Evolutionary conservation across 2,113 vertebrate species (phyloP).

Genomic region (Bombycilla garrulus): DNA sequence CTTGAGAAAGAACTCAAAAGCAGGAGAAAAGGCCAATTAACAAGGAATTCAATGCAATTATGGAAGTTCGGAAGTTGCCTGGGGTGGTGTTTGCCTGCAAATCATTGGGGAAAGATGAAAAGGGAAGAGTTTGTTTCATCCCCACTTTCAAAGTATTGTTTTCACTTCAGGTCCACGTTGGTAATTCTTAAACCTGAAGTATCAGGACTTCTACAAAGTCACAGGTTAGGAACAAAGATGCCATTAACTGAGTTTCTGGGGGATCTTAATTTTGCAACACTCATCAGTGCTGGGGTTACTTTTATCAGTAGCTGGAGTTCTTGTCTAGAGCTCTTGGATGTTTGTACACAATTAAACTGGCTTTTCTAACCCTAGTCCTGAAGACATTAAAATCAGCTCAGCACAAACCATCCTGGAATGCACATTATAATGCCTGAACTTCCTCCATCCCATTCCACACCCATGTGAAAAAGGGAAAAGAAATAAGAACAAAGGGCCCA

Average conservation of each 20-base stretch:
- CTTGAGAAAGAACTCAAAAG: not conserved
- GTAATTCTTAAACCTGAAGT: not conserved
- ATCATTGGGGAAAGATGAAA: slow-evolving; percentile 29
- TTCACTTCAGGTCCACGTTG: not conserved
- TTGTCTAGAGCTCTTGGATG: not conserved
- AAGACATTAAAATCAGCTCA: not conserved
- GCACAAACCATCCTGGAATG: not conserved
- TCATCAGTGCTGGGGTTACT: not conserved
- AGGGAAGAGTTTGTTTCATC: not conserved
- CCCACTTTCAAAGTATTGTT: slow-evolving; percentile 1
- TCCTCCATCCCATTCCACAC: not conserved
- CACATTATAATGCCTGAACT: not conserved
- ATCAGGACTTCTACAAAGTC: not conserved
- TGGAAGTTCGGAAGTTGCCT: slow-evolving; percentile 33
- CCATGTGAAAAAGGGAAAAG: not conserved
- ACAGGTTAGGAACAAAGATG: not conserved
- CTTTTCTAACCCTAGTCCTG: not conserved
- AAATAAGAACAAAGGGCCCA: not conserved
- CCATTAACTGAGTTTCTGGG: not conserved
- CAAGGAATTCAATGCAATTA: slow-evolving; percentile 35
- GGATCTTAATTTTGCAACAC: not conserved
- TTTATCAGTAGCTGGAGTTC: not conserved
- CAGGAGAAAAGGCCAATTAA: slow-evolving; percentile 49
- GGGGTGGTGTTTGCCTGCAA: not conserved
- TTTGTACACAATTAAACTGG: not conserved